Conservation (phyloP, 1,140 invertebrate species). For the Samia ricini region DNA sequence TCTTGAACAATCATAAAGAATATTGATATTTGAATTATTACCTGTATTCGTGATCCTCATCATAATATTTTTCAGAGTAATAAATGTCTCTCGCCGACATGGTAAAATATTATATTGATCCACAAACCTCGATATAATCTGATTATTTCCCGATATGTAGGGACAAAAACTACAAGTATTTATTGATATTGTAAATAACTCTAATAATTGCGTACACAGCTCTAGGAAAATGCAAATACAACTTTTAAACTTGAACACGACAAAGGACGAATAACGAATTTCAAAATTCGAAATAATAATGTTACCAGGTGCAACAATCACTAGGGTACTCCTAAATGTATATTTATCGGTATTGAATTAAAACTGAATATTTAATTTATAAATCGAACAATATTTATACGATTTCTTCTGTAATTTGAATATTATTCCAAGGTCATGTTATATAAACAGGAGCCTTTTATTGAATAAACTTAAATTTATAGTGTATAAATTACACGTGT, state of each 20-base stretch:
- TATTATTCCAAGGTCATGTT: no score
- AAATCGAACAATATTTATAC: no score
- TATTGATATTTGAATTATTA: slow-evolving; percentile 48
- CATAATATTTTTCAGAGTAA: slow-evolving; percentile 95
- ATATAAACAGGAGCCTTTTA: no score
- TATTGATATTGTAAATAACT: not conserved
- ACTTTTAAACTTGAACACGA: slow-evolving; percentile 18
- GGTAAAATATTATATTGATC: slow-evolving; percentile 19
- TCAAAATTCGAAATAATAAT: slow-evolving; percentile 47
- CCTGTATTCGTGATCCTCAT: slow-evolving; percentile 92
- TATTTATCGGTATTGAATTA: not conserved
- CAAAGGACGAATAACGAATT: slow-evolving; percentile 39
- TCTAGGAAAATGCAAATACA: slow-evolving; percentile 23
- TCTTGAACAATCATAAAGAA: not conserved
- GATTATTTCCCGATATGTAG: not conserved
- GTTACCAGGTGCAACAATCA: slow-evolving; percentile 9
- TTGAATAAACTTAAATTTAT: no score
- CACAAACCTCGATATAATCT: not conserved
- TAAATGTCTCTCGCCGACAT: slow-evolving; percentile 83
- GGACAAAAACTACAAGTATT: not conserved
- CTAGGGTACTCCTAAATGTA: not conserved
- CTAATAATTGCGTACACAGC: no score
- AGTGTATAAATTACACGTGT: no score
- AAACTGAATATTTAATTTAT: no score
- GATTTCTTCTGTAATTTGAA: no score